phyloP scores from a whole-genome alignment of 2,113 vertebrate species.

The Sterna hirundo region DNA sequence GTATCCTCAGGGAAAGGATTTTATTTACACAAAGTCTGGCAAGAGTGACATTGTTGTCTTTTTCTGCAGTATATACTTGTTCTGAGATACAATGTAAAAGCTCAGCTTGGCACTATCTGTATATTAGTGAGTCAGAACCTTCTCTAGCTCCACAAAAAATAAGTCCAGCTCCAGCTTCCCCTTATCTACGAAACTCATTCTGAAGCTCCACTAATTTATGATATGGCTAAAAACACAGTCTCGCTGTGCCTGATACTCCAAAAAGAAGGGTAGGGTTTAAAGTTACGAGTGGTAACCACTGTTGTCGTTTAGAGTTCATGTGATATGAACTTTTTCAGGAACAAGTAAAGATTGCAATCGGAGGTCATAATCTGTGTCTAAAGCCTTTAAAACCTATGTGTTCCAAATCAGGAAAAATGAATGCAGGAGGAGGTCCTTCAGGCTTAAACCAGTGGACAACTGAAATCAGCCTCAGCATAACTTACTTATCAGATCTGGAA shows the following conservation, averaged over 20 bases:
- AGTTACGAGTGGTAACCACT: background rate
- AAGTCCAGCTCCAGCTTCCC: background rate
- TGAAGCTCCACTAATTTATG: background rate
- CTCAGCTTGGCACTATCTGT: background rate
- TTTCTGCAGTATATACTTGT: background rate
- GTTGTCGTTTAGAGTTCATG: background rate
- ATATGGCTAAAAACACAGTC: background rate
- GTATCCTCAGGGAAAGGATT: background rate
- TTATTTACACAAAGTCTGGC: background rate
- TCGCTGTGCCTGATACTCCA: background rate
- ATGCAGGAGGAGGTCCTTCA: background rate
- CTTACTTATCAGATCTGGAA: slow-evolving; percentile 34
- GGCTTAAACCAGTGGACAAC: background rate
- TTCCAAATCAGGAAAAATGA: background rate
- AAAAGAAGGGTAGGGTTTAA: background rate
- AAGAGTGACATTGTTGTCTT: background rate
- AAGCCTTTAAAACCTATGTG: background rate
- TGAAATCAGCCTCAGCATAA: slow-evolving; percentile 20
- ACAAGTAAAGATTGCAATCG: background rate
- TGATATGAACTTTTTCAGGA: background rate
- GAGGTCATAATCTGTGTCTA: background rate
- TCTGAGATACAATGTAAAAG: background rate
- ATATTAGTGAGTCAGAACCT: background rate
- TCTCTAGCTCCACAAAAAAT: background rate
- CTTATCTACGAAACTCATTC: background rate